A percentile compares a stretch with the other conserved stretches of the same genome.
Evolutionary conservation across 1,140 invertebrate genomes (phyloP).

Genomic region (Phortica variegata): DNA sequence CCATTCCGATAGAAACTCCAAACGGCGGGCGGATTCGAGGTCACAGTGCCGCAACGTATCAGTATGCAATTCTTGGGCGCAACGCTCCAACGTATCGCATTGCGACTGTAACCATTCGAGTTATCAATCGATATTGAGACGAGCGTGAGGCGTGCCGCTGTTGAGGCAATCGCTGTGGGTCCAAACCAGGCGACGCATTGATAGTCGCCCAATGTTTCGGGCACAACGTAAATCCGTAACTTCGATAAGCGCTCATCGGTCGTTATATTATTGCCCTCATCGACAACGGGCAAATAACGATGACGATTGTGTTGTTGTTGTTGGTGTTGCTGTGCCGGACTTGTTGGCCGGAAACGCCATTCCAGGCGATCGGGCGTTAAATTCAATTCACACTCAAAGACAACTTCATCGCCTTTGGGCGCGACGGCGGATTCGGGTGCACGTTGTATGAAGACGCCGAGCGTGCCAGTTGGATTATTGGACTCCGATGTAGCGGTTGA

Average conservation of each 20-base stretch:
- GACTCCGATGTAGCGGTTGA: constrained; percentile 1
- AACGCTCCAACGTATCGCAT: constrained; percentile 43
- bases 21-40: constrained; percentile 46
- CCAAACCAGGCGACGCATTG: constrained; percentile 81
- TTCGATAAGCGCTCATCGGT: constrained; percentile 42
- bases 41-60: constrained; percentile 44
- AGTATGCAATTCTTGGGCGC: constrained; percentile 51
- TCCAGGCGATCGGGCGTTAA: constrained; percentile 72
- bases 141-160: constrained; percentile 71
- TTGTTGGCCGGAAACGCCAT: constrained; percentile 65
- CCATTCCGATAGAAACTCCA: constrained; percentile 56
- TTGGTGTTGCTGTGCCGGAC: constrained; percentile 1
- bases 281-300: constrained; percentile 26
- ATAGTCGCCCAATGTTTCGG: constrained; percentile 65
- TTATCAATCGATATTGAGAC: constrained; percentile 61
- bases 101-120: constrained; percentile 21
- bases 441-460: constrained; percentile 61
- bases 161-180: constrained; percentile 73
- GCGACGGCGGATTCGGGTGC: constrained; percentile 73
- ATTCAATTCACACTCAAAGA: constrained; percentile 76
- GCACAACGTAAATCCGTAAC: constrained; percentile 60
- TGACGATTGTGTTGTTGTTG: constrained; percentile 11
- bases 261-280: constrained; percentile 42
- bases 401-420: constrained; percentile 73
- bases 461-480: too few species aligned